phyloP scores from a whole-genome alignment of 1,140 invertebrate species.

The Dinoponera quadriceps region DNA sequence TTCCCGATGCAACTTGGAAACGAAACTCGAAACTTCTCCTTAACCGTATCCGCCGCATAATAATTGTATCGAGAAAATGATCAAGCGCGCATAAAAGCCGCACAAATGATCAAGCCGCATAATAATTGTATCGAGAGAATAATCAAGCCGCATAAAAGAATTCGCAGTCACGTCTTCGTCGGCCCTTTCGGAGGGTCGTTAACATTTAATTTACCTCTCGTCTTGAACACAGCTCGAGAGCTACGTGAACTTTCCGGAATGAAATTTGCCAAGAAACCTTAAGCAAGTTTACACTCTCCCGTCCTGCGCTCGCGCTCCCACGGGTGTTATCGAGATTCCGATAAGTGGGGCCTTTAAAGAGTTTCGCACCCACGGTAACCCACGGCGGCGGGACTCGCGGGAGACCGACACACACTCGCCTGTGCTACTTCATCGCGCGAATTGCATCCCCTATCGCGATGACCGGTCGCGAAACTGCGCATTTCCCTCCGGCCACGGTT shows the following conservation, averaged over 20 bases:
- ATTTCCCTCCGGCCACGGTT: background rate
- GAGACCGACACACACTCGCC: background rate
- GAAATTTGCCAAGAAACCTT: constrained; percentile 53
- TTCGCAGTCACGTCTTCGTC: too few species aligned
- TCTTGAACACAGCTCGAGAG: background rate
- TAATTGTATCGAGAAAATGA: too few species aligned
- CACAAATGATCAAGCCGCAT: too few species aligned
- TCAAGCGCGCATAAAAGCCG: too few species aligned
- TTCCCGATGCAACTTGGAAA: too few species aligned
- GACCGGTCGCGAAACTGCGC: background rate
- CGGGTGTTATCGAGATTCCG: constrained; percentile 41
- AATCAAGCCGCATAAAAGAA: too few species aligned
- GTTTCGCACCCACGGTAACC: constrained; percentile 14
- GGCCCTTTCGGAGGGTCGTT: background rate
- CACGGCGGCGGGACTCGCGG: background rate
- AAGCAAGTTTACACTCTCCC: constrained; percentile 38
- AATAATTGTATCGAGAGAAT: too few species aligned
- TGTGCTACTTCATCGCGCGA: background rate
- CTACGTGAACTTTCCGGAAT: constrained; percentile 41
- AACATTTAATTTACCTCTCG: constrained; percentile 43
- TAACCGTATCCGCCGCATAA: too few species aligned
- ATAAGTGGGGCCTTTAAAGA: constrained; percentile 40
- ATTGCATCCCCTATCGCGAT: background rate
- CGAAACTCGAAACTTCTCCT: too few species aligned
- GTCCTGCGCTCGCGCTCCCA: background rate